phyloP scores from a whole-genome alignment of 1,140 invertebrate species.

The Rhopalosiphum padi region DNA sequence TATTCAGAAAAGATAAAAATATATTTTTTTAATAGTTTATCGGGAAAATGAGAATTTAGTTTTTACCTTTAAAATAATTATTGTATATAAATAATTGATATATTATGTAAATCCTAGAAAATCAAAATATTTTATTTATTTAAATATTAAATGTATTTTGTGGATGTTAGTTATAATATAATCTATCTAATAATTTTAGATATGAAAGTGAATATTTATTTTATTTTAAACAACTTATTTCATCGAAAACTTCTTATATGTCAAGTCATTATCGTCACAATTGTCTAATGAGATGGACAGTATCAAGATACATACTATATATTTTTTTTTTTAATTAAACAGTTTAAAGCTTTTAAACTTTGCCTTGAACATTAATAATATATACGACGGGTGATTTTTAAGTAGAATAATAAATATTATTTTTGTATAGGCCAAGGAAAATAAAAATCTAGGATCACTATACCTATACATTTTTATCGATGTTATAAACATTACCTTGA shows the following conservation, averaged over 20 bases:
- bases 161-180: too few species aligned
- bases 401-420: background rate
- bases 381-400: background rate
- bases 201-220: background rate
- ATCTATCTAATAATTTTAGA: background rate
- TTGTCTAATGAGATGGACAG: background rate
- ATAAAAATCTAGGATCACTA: background rate
- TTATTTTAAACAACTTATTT: background rate
- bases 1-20: too few species aligned
- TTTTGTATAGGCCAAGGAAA: background rate
- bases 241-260: background rate
- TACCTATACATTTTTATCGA: background rate
- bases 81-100: too few species aligned
- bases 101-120: too few species aligned
- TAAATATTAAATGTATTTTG: too few species aligned
- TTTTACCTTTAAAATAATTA: too few species aligned
- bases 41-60: too few species aligned
- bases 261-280: background rate
- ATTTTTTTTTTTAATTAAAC: background rate
- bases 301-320: background rate
- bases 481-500: slow-evolving; percentile 14
- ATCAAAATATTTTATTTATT: too few species aligned
- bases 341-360: background rate
- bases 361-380: background rate
- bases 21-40: too few species aligned